Percentiles rank a stretch among this genome's conserved stretches.
Conservation (phyloP, 2,797 vertebrate species). For the Numenius phaeopus region DNA sequence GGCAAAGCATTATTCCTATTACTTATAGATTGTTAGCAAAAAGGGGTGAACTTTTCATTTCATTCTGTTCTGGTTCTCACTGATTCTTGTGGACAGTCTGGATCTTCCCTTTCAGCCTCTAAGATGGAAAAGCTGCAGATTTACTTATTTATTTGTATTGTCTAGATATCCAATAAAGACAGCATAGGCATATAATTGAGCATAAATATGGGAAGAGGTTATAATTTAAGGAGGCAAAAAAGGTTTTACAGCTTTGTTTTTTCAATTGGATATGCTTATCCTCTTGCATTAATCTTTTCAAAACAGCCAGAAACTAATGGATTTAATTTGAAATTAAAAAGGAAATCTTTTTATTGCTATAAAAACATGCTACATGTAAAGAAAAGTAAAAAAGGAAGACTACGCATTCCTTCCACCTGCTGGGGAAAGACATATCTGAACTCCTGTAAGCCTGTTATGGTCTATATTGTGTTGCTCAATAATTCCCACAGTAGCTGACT, state of each 20-base stretch:
- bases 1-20: background rate
- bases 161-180: background rate
- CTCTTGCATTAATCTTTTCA: background rate
- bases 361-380: background rate
- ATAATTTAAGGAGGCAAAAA: background rate
- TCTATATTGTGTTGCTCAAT: background rate
- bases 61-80: background rate
- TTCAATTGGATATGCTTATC: background rate
- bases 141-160: background rate
- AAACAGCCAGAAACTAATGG: background rate
- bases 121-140: background rate
- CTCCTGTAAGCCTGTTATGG: background rate
- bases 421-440: background rate
- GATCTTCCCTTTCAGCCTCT: background rate
- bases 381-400: background rate
- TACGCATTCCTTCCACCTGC: background rate
- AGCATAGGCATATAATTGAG: background rate
- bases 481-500: slow-evolving; percentile 33
- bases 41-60: background rate
- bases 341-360: background rate
- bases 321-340: background rate
- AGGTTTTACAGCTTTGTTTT: background rate
- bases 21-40: background rate
- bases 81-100: background rate
- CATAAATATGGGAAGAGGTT: background rate